Conservation (phyloP, 2,888 invertebrate species). For the Phytoseiulus persimilis region DNA sequence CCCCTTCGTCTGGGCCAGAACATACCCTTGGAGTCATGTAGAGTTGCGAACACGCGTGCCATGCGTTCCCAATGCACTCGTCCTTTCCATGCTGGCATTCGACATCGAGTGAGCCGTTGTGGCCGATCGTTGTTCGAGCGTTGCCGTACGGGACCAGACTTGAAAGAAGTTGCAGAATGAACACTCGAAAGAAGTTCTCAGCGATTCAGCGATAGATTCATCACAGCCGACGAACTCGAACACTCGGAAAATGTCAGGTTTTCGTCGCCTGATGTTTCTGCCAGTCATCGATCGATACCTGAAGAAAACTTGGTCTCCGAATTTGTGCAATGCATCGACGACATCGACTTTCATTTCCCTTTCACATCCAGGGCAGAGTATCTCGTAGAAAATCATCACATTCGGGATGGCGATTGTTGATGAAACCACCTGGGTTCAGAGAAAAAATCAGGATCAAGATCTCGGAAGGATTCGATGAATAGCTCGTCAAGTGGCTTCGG, state of each 20-base stretch:
- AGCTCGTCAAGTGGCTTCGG: too few relatives aligned
- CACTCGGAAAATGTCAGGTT: too few relatives aligned
- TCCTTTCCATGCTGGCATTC: neutral
- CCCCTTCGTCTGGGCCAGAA: too few relatives aligned
- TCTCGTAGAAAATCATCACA: slow-evolving; percentile 16
- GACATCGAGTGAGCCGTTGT: neutral
- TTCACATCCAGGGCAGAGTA: neutral
- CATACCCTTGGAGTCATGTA: neutral
- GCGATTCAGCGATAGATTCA: neutral
- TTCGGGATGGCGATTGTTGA: neutral
- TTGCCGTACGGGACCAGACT: slow-evolving; percentile 9
- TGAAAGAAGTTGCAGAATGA: too few relatives aligned
- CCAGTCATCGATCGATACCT: neutral
- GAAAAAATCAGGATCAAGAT: too few relatives aligned
- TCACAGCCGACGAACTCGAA: too few relatives aligned
- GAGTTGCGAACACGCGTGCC: slow-evolving; percentile 5
- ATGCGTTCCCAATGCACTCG: slow-evolving; percentile 8
- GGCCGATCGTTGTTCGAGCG: neutral
- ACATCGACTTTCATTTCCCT: neutral
- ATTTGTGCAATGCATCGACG: neutral
- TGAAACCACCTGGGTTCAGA: neutral
- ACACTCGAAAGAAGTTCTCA: too few relatives aligned
- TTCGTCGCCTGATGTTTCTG: too few relatives aligned
- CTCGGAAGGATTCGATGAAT: too few relatives aligned
- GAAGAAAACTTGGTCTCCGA: neutral